Conservation (phyloP, 2,888 invertebrate genomes). For the Ametastegia equiseti region DNA sequence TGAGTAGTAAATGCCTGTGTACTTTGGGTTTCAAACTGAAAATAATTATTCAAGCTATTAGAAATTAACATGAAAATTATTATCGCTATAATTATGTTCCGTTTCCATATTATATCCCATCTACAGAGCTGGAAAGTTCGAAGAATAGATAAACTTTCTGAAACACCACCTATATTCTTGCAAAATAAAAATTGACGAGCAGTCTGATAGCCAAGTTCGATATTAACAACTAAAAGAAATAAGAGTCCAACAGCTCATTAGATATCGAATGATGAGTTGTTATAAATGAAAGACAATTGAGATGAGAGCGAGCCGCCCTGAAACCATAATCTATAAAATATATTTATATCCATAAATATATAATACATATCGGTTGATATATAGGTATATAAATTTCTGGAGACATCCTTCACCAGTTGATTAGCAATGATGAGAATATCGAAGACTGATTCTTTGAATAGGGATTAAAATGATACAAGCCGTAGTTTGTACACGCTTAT, state of each 20-base stretch:
- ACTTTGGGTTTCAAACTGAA: background rate
- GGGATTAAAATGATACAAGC: conserved; percentile 29
- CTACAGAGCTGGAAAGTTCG: background rate
- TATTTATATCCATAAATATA: background rate
- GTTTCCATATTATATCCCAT: background rate
- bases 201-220: background rate
- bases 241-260: background rate
- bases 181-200: background rate
- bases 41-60: background rate
- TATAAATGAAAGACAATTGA: conserved; percentile 5
- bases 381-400: background rate
- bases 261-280: background rate
- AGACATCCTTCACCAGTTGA: conserved; percentile 20
- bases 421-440: conserved; percentile 23
- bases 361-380: too few species aligned
- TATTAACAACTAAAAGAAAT: background rate
- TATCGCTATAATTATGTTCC: background rate
- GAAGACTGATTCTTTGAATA: conserved; percentile 29
- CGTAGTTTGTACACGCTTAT: conserved; percentile 45
- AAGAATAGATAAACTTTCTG: background rate
- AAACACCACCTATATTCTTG: background rate
- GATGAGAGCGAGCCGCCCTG: background rate
- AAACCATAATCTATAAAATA: background rate
- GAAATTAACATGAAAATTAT: background rate
- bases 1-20: background rate